phyloP scores from a whole-genome alignment of 2,113 vertebrate species.

The Mirza zaza region DNA sequence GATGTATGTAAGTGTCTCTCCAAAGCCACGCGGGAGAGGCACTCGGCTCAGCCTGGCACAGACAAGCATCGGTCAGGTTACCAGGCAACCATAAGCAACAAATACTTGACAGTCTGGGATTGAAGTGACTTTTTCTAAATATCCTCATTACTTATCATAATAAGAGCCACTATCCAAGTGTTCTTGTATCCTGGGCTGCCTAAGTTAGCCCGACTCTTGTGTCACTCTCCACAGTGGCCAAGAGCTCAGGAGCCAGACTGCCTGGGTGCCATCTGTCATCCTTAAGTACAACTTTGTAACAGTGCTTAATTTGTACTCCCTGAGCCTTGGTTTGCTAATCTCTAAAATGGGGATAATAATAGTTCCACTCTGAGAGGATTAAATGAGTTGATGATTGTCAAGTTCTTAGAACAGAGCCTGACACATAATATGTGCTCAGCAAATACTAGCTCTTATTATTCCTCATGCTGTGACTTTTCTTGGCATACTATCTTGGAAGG shows the following conservation, averaged over 20 bases:
- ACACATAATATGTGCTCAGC: not conserved
- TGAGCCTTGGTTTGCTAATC: not conserved
- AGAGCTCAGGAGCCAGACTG: not conserved
- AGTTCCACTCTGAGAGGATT: not conserved
- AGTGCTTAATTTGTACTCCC: not conserved
- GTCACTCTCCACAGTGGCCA: not conserved
- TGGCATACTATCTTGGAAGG: not conserved
- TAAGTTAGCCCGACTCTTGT: not conserved
- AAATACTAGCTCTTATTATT: not conserved
- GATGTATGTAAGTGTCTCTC: not conserved
- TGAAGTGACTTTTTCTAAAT: slow-evolving; percentile 31
- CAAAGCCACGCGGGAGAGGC: not conserved
- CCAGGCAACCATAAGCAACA: slow-evolving; percentile 65
- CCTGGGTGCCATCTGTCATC: too few species aligned
- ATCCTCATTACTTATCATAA: not conserved
- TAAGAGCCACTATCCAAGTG: not conserved
- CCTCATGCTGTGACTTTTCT: not conserved
- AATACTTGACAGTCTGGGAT: slow-evolving; percentile 41
- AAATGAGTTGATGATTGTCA: not conserved
- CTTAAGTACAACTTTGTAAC: not conserved
- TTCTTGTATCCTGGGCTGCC: not conserved
- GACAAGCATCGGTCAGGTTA: not conserved
- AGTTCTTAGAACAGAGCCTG: not conserved
- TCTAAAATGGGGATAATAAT: not conserved
- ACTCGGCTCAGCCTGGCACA: not conserved